phyloP scores from a whole-genome alignment of 2,888 invertebrate species.

The Lissonota sp. region DNA sequence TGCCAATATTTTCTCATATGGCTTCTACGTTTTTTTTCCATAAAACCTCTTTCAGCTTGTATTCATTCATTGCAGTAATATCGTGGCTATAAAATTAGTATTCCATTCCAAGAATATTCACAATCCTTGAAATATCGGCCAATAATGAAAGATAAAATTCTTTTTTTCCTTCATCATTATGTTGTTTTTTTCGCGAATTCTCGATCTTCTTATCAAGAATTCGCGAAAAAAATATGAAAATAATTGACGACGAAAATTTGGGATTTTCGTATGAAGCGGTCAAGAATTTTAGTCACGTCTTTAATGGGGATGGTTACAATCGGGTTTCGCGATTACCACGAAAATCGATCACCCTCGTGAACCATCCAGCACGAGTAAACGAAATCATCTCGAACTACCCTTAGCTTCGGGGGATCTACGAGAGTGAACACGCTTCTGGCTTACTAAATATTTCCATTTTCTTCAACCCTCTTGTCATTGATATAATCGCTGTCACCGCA shows the following conservation, averaged over 20 bases:
- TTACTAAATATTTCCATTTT: slow-evolving; percentile 60
- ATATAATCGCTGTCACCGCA: slow-evolving; percentile 47
- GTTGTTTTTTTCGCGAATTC: too few species aligned
- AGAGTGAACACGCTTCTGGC: slow-evolving; percentile 47
- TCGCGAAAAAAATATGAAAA: background rate
- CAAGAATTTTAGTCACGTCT: slow-evolving; percentile 54
- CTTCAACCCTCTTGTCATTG: slow-evolving; percentile 25
- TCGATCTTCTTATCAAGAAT: background rate
- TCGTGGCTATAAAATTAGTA: background rate
- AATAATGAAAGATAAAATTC: background rate
- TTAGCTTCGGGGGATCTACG: slow-evolving; percentile 14
- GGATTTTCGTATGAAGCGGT: background rate
- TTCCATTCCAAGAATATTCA: background rate
- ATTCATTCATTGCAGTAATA: slow-evolving; percentile 7
- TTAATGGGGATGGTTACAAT: slow-evolving; percentile 27
- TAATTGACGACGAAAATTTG: slow-evolving; percentile 9
- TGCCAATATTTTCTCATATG: slow-evolving; percentile 62
- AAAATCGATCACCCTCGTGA: slow-evolving; percentile 42
- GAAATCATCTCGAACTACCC: slow-evolving; percentile 54
- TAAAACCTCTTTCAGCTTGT: slow-evolving; percentile 15
- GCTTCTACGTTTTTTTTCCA: slow-evolving; percentile 29
- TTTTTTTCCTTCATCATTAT: background rate
- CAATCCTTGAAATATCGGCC: background rate
- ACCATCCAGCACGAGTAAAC: slow-evolving; percentile 31
- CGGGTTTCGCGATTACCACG: slow-evolving; percentile 50